Evolutionary conservation across 2,888 invertebrate species (phyloP), one percentile per base, ranked within the genome.

Genomic region (Elegia similella): DNA sequence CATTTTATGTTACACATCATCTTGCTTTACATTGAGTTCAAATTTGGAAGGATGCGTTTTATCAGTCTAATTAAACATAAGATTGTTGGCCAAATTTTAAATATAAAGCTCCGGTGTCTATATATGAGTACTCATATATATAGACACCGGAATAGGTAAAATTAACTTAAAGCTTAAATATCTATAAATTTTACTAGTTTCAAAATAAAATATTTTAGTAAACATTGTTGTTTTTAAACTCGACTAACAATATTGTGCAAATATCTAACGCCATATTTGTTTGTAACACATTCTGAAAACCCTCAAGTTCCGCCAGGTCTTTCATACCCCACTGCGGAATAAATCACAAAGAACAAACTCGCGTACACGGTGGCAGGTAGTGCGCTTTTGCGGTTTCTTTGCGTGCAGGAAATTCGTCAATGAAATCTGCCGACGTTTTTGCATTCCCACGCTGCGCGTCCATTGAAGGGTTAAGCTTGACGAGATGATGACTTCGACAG

Each of bases 321-420:
- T 65, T 63, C 61, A 57, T 62, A 62, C 60, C 60, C 54, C 52
- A 67, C 60, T 64, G 68, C 69, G 72, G 73, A 73, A 70, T 62
- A 70, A 73, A 63, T 72, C 57, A 58, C 63, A 61, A 70, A 67
- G 67, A 68, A 68, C 63, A 57, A 59, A 63, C 57, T 59, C 43
- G 54, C 61, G 57, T 63, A 63, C 62, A 64, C 64, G 68, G 60
- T 63, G 69, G 70, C 80, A 85, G 84, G 86, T 82, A 83, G 84
- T 83, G 76, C 82, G 76, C 83, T 88, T 87, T 72, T 86, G 78
- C 72, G 89, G 85, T 82, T 89, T 89, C 88, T 65, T 87, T 76
- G 87, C 88, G 82, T 87, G 86, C 90, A 90, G 89, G 89, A 90
- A 78, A 88, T 85, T 88, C 73, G 74, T 86, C 79, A 88, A 88